Evolutionary conservation across 2,113 vertebrate species (phyloP).

Genomic region (Pelmatolapia mariae): DNA sequence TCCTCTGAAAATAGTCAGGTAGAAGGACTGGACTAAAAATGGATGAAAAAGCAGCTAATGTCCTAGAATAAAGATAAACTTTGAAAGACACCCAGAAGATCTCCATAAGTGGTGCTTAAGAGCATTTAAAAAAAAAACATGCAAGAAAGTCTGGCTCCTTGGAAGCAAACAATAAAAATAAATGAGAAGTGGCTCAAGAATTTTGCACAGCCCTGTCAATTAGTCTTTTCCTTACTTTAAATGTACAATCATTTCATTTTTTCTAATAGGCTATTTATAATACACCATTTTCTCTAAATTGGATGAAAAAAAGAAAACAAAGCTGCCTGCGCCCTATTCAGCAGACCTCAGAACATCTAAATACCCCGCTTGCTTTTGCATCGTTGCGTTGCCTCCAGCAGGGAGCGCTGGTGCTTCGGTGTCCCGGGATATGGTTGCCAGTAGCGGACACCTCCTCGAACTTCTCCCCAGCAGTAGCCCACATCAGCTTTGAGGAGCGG

Average conservation of each 20-base stretch:
- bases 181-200: too few species aligned
- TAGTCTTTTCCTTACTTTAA: neutral
- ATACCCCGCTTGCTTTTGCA: neutral
- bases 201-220: neutral
- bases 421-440: neutral
- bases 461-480: slow-evolving; percentile 22
- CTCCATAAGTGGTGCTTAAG: too few species aligned
- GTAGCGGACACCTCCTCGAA: neutral
- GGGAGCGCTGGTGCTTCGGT: neutral
- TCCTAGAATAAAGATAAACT: too few species aligned
- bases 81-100: too few species aligned
- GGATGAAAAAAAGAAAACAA: neutral
- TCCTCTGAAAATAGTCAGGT: too few species aligned
- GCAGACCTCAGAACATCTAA: neutral
- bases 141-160: too few species aligned
- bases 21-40: too few species aligned
- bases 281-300: neutral
- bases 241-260: neutral
- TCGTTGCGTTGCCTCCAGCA: neutral
- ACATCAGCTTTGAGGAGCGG: slow-evolving; percentile 36
- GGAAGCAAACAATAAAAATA: too few species aligned
- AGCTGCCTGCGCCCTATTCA: neutral
- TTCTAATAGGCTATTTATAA: neutral
- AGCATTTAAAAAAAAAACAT: too few species aligned
- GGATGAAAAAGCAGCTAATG: too few species aligned